Conservation (phyloP, 2,797 vertebrate species). For the Prunella strophiata region DNA sequence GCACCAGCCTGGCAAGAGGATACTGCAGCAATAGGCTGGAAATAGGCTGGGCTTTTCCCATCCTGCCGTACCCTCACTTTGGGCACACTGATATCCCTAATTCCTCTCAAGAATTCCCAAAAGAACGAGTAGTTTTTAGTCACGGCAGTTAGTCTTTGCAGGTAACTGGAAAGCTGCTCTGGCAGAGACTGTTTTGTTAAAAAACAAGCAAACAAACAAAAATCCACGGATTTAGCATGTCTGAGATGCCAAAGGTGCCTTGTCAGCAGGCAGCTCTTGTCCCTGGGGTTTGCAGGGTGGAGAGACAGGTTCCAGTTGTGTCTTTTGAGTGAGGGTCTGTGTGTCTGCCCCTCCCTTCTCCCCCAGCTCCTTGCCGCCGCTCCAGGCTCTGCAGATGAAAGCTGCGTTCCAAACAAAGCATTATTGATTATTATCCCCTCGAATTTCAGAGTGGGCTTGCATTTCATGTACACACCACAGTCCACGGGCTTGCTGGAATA, state of each 20-base stretch:
- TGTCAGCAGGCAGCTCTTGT: background rate
- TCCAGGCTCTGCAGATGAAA: background rate
- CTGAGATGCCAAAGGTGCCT: background rate
- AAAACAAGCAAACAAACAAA: background rate
- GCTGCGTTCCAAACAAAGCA: background rate
- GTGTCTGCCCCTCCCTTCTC: background rate
- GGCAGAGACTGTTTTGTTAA: background rate
- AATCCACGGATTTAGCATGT: background rate
- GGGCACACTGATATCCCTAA: background rate
- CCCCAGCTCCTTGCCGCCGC: background rate
- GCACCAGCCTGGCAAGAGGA: background rate
- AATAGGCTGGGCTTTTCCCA: background rate
- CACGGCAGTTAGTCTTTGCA: background rate
- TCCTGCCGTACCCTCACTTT: background rate
- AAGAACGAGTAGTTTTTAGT: background rate
- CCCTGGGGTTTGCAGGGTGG: background rate
- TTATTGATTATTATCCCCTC: constrained; percentile 45
- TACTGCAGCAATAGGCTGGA: background rate
- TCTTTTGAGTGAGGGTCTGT: background rate
- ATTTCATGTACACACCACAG: background rate
- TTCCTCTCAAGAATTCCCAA: background rate
- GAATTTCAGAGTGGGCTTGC: background rate
- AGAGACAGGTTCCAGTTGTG: background rate
- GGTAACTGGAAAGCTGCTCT: background rate
- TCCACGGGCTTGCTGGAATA: constrained; percentile 38